A percentile compares a stretch with the other conserved stretches of the same genome.
Evolutionary conservation across 2,888 invertebrate genomes (phyloP).

Genomic region (Lycia hirtaria): DNA sequence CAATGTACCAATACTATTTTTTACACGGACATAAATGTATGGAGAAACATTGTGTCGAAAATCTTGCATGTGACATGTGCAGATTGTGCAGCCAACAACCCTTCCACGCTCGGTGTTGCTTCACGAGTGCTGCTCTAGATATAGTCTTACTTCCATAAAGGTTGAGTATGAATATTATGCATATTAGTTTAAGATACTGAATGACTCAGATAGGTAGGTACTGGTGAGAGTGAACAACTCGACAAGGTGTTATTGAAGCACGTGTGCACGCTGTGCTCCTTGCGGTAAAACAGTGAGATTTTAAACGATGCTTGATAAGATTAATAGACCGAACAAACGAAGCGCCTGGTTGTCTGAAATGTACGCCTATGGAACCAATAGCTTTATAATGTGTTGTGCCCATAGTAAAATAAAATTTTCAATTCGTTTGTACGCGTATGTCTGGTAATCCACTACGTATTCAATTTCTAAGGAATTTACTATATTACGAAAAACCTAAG

Average conservation of each 20-base stretch:
- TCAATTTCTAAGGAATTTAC: too few relatives aligned
- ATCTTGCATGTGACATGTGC: slow-evolving; percentile 12
- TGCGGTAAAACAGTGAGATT: too few relatives aligned
- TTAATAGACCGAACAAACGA: too few relatives aligned
- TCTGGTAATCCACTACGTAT: too few relatives aligned
- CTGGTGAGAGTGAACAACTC: neutral
- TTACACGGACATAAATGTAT: slow-evolving; percentile 15
- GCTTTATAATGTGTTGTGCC: too few relatives aligned
- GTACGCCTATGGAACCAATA: too few relatives aligned
- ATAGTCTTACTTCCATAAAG: slow-evolving; percentile 2
- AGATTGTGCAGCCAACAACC: slow-evolving; percentile 7
- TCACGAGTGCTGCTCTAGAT: slow-evolving; percentile 17
- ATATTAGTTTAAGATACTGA: too few relatives aligned
- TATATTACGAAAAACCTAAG: too few relatives aligned
- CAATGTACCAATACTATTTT: slow-evolving; percentile 17
- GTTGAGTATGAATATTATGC: neutral
- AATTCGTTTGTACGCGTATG: too few relatives aligned
- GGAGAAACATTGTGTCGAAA: slow-evolving; percentile 23
- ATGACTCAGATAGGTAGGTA: neutral
- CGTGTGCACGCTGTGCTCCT: neutral
- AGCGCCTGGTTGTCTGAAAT: too few relatives aligned
- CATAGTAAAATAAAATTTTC: too few relatives aligned
- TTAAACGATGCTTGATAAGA: too few relatives aligned
- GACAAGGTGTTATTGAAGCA: neutral
- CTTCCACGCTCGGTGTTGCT: slow-evolving; percentile 10